phyloP scores from a whole-genome alignment of 1,140 invertebrate species.

The Pogonognathellus flavescens region DNA sequence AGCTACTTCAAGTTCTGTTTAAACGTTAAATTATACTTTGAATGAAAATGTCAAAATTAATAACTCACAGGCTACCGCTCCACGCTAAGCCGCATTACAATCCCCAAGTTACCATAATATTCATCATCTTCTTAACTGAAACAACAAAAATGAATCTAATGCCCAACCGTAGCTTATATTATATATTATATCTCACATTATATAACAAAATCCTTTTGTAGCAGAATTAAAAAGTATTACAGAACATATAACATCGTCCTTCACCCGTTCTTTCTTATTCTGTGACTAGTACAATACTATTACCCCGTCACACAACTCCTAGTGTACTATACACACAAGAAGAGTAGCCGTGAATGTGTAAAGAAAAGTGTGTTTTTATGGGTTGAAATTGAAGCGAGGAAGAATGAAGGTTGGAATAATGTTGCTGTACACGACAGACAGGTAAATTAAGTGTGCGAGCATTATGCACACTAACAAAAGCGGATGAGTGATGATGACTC shows the following conservation, averaged over 20 bases:
- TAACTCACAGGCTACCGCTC: neutral
- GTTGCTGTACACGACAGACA: neutral
- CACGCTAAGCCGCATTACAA: neutral
- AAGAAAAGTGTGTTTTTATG: neutral
- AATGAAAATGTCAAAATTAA: neutral
- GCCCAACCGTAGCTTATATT: neutral
- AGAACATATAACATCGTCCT: neutral
- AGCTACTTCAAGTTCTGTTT: too few species aligned
- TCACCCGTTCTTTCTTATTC: neutral
- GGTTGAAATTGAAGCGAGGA: neutral
- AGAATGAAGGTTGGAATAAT: neutral
- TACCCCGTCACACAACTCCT: neutral
- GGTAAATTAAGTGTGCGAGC: conserved; percentile 48
- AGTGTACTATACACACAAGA: neutral
- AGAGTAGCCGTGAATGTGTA: too few species aligned
- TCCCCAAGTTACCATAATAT: neutral
- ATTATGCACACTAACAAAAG: conserved; percentile 40
- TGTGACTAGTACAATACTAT: conserved; percentile 4
- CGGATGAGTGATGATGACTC: conserved; percentile 22
- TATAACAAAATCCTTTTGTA: too few species aligned
- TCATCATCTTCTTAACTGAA: too few species aligned
- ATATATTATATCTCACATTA: neutral
- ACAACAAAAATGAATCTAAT: neutral
- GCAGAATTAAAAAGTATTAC: too few species aligned
- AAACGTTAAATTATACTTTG: too few species aligned